A percentile compares a stretch with the other conserved stretches of the same genome.
These are phyloP conservation scores for Aphelocoma californica DNA, from an alignment of 2,797 vertebrate genomes.

Conservation along the genomic window DNA sequence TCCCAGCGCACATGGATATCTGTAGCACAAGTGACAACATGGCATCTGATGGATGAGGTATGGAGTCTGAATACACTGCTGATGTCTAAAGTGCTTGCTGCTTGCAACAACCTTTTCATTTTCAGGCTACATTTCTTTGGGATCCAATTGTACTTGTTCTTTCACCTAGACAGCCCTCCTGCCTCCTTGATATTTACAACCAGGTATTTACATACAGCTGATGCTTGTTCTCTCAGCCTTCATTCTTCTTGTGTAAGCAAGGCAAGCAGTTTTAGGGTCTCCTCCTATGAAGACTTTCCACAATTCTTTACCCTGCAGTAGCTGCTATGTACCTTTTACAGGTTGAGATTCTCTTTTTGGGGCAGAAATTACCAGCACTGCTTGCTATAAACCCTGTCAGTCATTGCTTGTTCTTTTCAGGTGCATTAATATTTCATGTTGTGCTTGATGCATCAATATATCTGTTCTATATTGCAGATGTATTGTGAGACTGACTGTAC, in stretches of 20 bases:
- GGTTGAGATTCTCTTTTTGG: not conserved
- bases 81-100: not conserved
- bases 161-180: not conserved
- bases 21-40: fast-evolving
- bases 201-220: not conserved
- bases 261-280: not conserved
- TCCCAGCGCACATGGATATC: fast-evolving
- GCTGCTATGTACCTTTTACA: not conserved
- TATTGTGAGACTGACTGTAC: not conserved
- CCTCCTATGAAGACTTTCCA: not conserved
- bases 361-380: not conserved
- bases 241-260: not conserved
- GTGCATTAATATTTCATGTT: not conserved
- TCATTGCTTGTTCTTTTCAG: not conserved
- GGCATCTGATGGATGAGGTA: not conserved
- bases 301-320: not conserved
- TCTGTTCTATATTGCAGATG: not conserved
- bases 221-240: not conserved
- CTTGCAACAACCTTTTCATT: not conserved
- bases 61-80: not conserved
- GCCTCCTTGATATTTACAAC: not conserved
- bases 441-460: not conserved
- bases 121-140: not conserved
- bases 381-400: not conserved
- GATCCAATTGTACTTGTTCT: not conserved